Evolutionary conservation across 2,888 invertebrate genomes (phyloP), one percentile per base, ranked within the genome.

Genomic region (Unio delphinus): DNA sequence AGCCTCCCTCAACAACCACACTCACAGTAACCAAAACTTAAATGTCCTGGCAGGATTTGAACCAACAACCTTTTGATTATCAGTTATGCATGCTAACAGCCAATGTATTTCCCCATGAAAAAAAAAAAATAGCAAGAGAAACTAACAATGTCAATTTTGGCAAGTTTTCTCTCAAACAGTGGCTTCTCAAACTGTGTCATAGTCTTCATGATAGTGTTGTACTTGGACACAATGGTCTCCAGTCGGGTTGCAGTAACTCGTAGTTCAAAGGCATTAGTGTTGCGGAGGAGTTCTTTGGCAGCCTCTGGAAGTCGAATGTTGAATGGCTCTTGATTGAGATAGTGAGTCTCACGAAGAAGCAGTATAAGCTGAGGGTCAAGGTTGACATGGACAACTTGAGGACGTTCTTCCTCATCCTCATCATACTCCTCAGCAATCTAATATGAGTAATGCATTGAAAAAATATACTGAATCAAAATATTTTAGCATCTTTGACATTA

Each of bases 161-260:
- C 80, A 18, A 90, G 83, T 70, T 87, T 87, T 56, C 88, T 76
- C 65, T 90, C 89, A 81, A 90, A 88, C 75, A 90, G 77, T 18
- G 88, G 87, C 65, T 82, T 83, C 79, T 90, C 90, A 81, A 87
- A 88, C 64, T 84, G 83, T 57, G 87, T 87, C 72, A 90, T 86
- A 1, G 85, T 85, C 66, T 84, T 82, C 88, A 90, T 88, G 69
- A 89, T 86, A 18, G 85, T 80, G 76, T 89, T 89, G 76, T 89
- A 90, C 74, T 89, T 89, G 64, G 88, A 86, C 54, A 87, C 88
- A 55, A 90, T 88, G 17, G 88, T 88, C 73, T 89, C 88, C 58
- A 90, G 82, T 55, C 89, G 76, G 4, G 88, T 87, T 0, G 89
- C 87, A 6, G 86, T 85, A 20, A 86, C 86, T 55, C 86, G 79